A percentile compares a stretch with the other conserved stretches of the same genome.
Evolutionary conservation across 2,888 invertebrate genomes (phyloP).

Genomic region (Hemicrepidius hirtus): DNA sequence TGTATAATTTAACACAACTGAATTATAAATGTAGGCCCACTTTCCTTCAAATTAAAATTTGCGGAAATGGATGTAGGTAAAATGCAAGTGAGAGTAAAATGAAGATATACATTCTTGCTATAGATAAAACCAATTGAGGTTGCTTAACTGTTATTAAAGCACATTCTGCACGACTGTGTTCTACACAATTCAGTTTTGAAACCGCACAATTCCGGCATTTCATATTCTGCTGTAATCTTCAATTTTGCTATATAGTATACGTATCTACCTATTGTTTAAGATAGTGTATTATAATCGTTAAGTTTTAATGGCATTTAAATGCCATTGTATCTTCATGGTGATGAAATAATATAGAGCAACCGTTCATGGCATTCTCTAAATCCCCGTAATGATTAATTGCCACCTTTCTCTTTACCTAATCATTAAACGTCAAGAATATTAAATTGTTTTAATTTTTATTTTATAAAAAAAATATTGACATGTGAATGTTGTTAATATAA

Average conservation of each 20-base stretch:
- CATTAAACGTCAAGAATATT: too few species aligned
- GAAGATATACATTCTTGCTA: slow-evolving; percentile 1
- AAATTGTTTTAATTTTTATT: too few species aligned
- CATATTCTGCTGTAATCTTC: neutral
- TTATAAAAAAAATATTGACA: too few species aligned
- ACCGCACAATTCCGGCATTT: neutral
- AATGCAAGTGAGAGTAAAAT: neutral
- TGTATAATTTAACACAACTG: neutral
- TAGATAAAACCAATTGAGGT: neutral
- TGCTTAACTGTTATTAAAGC: slow-evolving; percentile 13
- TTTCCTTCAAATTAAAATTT: neutral
- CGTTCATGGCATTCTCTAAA: too few species aligned
- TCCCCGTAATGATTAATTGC: too few species aligned
- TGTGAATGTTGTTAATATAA: too few species aligned
- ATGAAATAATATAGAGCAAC: too few species aligned
- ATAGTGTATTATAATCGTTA: too few species aligned
- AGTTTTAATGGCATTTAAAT: too few species aligned
- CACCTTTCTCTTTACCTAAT: too few species aligned
- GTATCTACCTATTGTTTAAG: too few species aligned
- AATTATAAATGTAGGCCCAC: neutral
- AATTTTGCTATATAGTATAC: neutral
- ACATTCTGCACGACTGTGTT: slow-evolving; percentile 1
- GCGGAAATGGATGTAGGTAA: neutral
- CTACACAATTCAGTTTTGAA: slow-evolving; percentile 1
- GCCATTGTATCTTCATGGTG: too few species aligned